Conservation (phyloP, 2,113 vertebrate genomes). For the Phaetusa simplex region DNA sequence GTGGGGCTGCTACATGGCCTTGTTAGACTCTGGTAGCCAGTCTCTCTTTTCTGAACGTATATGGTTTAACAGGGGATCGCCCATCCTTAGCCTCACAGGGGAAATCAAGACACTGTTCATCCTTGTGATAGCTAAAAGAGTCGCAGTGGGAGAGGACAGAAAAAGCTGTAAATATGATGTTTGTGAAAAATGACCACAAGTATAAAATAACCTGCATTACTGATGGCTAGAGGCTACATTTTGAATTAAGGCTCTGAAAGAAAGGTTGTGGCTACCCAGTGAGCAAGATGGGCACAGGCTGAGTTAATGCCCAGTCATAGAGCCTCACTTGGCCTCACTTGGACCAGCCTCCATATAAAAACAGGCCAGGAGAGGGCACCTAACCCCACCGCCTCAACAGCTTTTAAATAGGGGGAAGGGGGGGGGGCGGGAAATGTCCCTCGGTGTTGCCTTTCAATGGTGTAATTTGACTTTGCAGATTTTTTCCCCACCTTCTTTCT, state of each 20-base stretch:
- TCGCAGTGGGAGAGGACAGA: background rate
- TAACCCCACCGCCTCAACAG: background rate
- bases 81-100: background rate
- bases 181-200: background rate
- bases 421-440: background rate
- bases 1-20: background rate
- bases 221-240: background rate
- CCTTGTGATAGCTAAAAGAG: background rate
- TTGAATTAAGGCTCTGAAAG: background rate
- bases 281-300: background rate
- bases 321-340: background rate
- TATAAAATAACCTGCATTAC: background rate
- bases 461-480: background rate
- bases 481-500: background rate
- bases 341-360: background rate
- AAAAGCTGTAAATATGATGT: background rate
- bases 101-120: background rate
- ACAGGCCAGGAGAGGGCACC: background rate
- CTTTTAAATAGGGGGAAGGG: fast-evolving
- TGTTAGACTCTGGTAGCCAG: background rate
- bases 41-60: background rate
- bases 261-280: background rate
- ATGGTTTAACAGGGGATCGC: background rate
- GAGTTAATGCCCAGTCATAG: background rate
- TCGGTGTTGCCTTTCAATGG: background rate